Evolutionary conservation across 2,113 vertebrate genomes (phyloP).

Genomic region (Syngnathus typhle): DNA sequence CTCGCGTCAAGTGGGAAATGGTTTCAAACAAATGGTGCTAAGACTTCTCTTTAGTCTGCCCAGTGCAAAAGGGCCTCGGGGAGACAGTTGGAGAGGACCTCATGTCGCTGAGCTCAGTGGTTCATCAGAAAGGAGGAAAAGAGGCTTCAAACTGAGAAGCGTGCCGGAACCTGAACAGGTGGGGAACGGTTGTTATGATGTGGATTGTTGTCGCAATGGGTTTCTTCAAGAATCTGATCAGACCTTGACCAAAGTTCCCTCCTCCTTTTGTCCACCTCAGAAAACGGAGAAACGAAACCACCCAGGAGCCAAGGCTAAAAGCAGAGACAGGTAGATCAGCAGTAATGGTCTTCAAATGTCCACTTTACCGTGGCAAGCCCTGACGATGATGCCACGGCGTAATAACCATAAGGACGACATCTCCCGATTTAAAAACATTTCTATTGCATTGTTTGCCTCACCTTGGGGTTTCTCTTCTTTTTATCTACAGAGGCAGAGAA

Average conservation of each 20-base stretch:
- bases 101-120: slow-evolving; percentile 75
- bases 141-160: slow-evolving; percentile 60
- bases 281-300: slow-evolving; percentile 35
- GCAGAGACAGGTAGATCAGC: slow-evolving; percentile 41
- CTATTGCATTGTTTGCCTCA: background rate
- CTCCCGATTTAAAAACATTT: background rate
- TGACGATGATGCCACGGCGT: no score
- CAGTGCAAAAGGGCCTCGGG: slow-evolving; percentile 69
- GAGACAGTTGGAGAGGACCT: slow-evolving; percentile 67
- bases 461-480: background rate
- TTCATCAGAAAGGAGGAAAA: slow-evolving; percentile 78
- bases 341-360: no score
- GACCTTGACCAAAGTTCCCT: background rate
- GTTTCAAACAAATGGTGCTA: background rate
- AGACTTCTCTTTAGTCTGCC: slow-evolving; percentile 9
- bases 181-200: background rate
- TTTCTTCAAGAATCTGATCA: background rate
- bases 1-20: background rate
- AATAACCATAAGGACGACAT: no score
- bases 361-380: no score
- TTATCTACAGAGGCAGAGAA: slow-evolving; percentile 44
- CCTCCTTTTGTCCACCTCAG: slow-evolving; percentile 6
- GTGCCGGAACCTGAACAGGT: slow-evolving; percentile 78
- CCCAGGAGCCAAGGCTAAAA: slow-evolving; percentile 29
- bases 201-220: background rate